Evolutionary conservation across 2,797 vertebrate species (phyloP).

Genomic region (Sebastolobus altivelis): DNA sequence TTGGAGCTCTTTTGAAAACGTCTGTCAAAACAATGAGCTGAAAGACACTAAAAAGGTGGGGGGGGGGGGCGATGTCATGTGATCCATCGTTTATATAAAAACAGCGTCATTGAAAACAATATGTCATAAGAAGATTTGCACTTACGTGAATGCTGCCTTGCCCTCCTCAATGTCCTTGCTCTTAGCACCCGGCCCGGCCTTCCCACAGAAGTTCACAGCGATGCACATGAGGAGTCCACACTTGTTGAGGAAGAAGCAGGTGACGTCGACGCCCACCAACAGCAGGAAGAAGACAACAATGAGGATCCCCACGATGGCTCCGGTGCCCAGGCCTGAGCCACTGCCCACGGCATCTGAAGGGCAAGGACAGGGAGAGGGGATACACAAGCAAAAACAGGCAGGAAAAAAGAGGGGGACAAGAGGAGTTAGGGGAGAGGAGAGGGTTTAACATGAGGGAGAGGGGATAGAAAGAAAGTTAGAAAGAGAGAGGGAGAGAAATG

Average conservation of each 20-base stretch:
- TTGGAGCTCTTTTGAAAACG: not conserved
- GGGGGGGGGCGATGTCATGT: no score
- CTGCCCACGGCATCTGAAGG: constrained; percentile 82
- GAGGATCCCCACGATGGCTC: constrained; percentile 97
- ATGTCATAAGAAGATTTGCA: not conserved
- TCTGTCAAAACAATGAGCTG: not conserved
- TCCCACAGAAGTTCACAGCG: constrained; percentile 95
- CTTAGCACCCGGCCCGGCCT: constrained; percentile 93
- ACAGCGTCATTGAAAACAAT: not conserved
- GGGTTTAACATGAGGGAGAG: constrained; percentile 50
- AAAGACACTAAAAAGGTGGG: no score
- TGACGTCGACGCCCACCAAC: constrained; percentile 93
- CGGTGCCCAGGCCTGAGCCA: constrained; percentile 90
- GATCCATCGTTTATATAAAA: no score
- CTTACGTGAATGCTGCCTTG: constrained; percentile 98
- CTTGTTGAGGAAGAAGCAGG: constrained; percentile 99
- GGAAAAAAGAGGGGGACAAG: constrained; percentile 34
- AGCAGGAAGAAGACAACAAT: constrained; percentile 94
- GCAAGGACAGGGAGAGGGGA: constrained; percentile 40
- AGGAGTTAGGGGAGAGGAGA: constrained; percentile 41
- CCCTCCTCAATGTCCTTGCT: constrained; percentile 98
- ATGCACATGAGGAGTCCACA: constrained; percentile 99
- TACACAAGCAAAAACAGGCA: constrained; percentile 49
- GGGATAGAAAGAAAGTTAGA: constrained; percentile 62
- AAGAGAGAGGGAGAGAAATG: constrained; percentile 58